Conservation (phyloP, 1,140 invertebrate genomes). For the Drosophila quadrilineata region DNA sequence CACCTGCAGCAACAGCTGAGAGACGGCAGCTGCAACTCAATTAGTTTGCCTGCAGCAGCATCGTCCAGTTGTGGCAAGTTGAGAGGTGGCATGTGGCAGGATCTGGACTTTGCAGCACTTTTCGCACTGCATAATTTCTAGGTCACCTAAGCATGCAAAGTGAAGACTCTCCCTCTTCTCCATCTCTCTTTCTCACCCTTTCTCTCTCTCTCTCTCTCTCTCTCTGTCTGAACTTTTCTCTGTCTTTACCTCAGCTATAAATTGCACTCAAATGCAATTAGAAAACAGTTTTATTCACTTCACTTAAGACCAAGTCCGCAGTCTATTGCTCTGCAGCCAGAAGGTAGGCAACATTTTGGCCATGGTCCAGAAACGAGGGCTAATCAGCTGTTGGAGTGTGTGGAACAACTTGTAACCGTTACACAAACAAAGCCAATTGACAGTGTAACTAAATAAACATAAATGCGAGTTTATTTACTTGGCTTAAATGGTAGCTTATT, state of each 20-base stretch:
- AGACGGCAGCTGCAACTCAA: conserved; percentile 60
- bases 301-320: neutral
- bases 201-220: too few relatives aligned
- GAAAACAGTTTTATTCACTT: conserved; percentile 30
- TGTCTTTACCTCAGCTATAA: conserved; percentile 49
- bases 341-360: conserved; percentile 4
- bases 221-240: too few relatives aligned
- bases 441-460: too few relatives aligned
- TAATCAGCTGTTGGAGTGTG: neutral
- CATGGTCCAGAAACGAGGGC: neutral
- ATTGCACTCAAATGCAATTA: conserved; percentile 62
- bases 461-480: too few relatives aligned
- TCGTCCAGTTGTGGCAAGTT: neutral
- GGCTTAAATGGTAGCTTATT: too few relatives aligned
- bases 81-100: neutral
- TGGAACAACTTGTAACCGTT: too few relatives aligned
- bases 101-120: conserved; percentile 50
- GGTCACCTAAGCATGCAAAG: conserved; percentile 38
- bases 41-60: conserved; percentile 37
- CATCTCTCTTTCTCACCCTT: too few relatives aligned
- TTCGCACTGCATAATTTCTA: conserved; percentile 67
- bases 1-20: conserved; percentile 31
- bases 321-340: too few relatives aligned
- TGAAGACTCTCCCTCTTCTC: too few relatives aligned
- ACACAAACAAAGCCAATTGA: too few relatives aligned